Percentiles rank a stretch among this genome's conserved stretches.
These are phyloP conservation scores for Caenorhabditis imperialis DNA, from an alignment of 2,888 invertebrate species.

Conservation along the genomic window DNA sequence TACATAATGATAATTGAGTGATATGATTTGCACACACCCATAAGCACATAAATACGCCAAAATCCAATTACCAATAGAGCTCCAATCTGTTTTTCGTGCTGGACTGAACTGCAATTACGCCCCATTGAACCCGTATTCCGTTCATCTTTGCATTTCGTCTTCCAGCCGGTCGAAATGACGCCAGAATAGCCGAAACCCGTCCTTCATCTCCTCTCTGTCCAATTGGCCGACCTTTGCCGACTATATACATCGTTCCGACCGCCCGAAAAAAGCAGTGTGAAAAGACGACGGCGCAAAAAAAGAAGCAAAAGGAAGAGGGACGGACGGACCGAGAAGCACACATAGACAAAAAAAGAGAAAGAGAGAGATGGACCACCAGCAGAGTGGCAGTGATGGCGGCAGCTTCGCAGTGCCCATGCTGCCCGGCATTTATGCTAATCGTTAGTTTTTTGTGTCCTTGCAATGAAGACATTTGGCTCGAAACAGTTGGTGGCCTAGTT, in stretches of 20 bases:
- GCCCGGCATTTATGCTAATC: constrained; percentile 45
- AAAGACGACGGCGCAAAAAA: constrained; percentile 10
- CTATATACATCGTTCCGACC: not conserved
- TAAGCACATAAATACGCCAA: no score
- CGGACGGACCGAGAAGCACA: no score
- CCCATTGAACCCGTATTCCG: no score
- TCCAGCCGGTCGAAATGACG: constrained; percentile 35
- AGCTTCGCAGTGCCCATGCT: constrained; percentile 55
- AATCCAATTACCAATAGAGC: no score
- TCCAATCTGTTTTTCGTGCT: no score
- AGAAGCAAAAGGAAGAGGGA: constrained; percentile 3
- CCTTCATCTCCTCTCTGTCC: constrained; percentile 10
- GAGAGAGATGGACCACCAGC: constrained; percentile 12
- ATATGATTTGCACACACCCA: no score
- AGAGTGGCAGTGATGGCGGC: constrained; percentile 8
- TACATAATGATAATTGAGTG: no score
- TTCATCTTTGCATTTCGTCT: constrained; percentile 1
- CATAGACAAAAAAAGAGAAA: constrained; percentile 3
- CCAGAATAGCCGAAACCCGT: constrained; percentile 24
- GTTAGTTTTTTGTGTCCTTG: constrained; percentile 28
- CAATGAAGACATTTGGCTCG: no score
- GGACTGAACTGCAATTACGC: no score
- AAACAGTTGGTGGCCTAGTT: no score
- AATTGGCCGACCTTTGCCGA: not conserved
- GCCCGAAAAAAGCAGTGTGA: constrained; percentile 10